Conservation (phyloP, 2,888 invertebrate genomes). For the Helobdella robusta region DNA sequence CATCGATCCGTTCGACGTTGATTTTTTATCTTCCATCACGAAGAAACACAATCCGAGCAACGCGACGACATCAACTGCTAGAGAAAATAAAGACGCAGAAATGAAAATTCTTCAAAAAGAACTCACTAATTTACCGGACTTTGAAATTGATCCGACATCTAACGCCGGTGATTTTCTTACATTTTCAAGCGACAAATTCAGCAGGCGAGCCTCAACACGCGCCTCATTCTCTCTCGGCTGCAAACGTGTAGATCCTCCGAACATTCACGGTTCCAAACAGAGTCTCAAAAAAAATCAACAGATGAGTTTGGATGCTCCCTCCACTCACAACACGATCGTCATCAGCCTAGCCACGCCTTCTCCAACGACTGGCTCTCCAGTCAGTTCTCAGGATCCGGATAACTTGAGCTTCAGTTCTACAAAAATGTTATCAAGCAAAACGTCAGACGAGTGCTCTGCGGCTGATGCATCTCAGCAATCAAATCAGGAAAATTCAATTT, state of each 20-base stretch:
- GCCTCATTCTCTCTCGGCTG: constrained; percentile 3
- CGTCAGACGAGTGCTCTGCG: no score
- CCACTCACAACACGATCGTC: constrained; percentile 12
- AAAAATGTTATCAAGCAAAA: neutral
- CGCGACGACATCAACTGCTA: constrained; percentile 7
- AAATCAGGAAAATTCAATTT: no score
- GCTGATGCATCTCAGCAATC: no score
- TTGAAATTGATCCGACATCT: constrained; percentile 44
- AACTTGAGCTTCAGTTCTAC: neutral
- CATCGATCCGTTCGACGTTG: constrained; percentile 28
- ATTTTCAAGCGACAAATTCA: neutral
- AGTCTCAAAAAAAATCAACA: neutral
- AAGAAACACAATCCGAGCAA: neutral
- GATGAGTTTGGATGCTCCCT: constrained; percentile 17
- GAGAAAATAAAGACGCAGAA: constrained; percentile 39
- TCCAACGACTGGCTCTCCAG: constrained; percentile 5
- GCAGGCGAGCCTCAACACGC: constrained; percentile 10
- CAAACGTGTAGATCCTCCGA: neutral
- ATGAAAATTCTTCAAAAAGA: constrained; percentile 56
- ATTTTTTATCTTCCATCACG: constrained; percentile 12
- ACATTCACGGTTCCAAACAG: neutral
- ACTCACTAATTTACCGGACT: constrained; percentile 55
- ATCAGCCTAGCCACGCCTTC: constrained; percentile 13
- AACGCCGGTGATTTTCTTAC: neutral
- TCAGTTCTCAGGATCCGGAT: neutral